Evolutionary conservation across 2,797 vertebrate species (phyloP), one percentile per base, ranked within the genome.

Genomic region (Acropternis orthonyx): DNA sequence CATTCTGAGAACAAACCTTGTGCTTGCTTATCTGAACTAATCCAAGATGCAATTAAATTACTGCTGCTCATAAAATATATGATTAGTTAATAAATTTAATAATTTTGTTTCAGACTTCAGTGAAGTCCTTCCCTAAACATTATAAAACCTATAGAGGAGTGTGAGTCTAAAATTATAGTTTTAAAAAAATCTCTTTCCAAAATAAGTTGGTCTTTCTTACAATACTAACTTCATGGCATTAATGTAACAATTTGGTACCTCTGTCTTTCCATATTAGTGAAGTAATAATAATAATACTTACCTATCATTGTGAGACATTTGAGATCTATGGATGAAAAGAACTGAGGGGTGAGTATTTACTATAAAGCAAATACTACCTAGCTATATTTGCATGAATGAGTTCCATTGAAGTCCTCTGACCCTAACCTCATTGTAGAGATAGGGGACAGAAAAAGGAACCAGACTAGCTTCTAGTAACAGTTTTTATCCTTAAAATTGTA

Each of bases 1-100:
- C 97, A 97, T 98, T 98, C 97, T 97, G 97, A 97, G 97, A 97
- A 87, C 97, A 97, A 96, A 91, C 36, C 41, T 78, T 46, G 46
- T 75, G 56, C 52, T 88, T 93, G 34, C 41, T 81, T 87, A 63
- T 67, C 78, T 88, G 63, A 52, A 59, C 20, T 86, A 56, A 94
- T 51, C 39, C 43, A 62, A 78, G 56, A 52, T 55, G 37, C n/a
- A 23, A 27, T 66, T 72, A 66, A 90, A 82, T 85, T 84, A 74
- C 51, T 66, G 44, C 43, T 78, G 62, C 44, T 79, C 49, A 37
- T 65, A 68, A 93, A 91, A 90, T 55, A 74, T 21, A 18, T 13
- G 13, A 34, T 75, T 59, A 79, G 68, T 74, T 51, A 85, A 65
- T 78, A 81, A 73, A 78, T 67, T 34, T 58, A 48, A 88, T 68